Evolutionary conservation across 2,888 invertebrate species (phyloP).

Genomic region (Tiliacea citrago): DNA sequence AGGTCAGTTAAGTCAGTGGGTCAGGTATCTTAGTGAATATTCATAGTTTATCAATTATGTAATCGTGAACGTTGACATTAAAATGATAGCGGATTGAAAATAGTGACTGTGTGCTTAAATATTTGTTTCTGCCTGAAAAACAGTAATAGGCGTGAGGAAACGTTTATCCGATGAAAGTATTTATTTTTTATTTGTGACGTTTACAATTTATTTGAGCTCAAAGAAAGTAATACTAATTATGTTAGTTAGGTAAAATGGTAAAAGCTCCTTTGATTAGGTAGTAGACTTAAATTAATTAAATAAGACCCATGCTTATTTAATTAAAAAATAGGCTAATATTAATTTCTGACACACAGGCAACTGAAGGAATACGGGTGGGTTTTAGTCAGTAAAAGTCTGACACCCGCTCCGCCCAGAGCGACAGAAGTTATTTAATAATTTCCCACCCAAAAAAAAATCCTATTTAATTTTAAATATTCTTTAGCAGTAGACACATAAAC

Average conservation of each 20-base stretch:
- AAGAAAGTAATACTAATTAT: neutral
- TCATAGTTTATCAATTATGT: slow-evolving; percentile 14
- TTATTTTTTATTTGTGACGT: neutral
- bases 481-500: neutral
- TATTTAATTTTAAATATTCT: neutral
- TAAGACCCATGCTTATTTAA: no score
- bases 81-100: neutral
- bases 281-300: neutral
- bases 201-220: neutral
- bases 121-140: neutral
- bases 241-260: neutral
- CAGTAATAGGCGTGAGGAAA: neutral
- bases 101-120: neutral
- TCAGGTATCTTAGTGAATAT: slow-evolving; percentile 22
- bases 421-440: no score
- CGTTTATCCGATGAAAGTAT: no score
- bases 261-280: neutral
- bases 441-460: no score
- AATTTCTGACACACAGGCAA: no score
- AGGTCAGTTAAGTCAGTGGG: slow-evolving; percentile 12
- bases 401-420: no score
- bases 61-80: neutral
- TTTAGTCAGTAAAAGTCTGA: no score
- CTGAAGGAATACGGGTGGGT: no score
- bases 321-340: no score